Percentiles rank a stretch among this genome's conserved stretches.
phyloP scores from a whole-genome alignment of 2,113 vertebrate genomes.

The Zosterops japonicus region DNA sequence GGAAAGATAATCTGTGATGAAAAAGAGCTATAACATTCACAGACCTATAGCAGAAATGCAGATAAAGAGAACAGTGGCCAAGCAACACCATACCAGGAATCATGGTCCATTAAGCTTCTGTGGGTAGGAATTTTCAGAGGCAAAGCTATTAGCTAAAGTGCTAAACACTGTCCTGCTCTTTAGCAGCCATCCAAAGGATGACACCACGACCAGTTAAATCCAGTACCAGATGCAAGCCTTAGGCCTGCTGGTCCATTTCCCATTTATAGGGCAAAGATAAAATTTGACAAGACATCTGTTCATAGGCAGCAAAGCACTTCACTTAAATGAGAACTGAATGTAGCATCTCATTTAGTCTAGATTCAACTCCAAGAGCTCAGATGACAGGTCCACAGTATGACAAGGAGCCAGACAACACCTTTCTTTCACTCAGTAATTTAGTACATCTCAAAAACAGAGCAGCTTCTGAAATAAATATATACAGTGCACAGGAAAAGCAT shows the following conservation, averaged over 20 bases:
- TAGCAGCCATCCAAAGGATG: neutral
- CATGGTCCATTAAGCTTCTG: accelerated
- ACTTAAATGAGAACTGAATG: neutral
- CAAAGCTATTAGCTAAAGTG: neutral
- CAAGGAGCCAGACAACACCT: neutral
- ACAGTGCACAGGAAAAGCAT: neutral
- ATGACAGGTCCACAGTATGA: neutral
- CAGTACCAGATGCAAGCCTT: neutral
- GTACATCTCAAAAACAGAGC: neutral
- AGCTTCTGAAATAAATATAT: neutral
- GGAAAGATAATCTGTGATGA: neutral
- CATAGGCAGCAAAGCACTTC: neutral
- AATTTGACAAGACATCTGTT: neutral
- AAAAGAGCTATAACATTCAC: accelerated
- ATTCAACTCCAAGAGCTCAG: neutral
- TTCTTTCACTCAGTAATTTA: neutral
- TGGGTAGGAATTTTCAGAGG: neutral
- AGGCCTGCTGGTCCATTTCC: neutral
- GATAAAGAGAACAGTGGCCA: neutral
- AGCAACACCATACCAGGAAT: neutral
- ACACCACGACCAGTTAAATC: neutral
- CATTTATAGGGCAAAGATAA: neutral
- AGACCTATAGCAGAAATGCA: neutral
- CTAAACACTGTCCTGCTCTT: neutral
- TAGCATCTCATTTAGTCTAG: neutral